Evolutionary conservation across 35 echinoderm and acorn worm species (phyloP), one percentile per base, ranked within the genome.

Genomic region (Lytechinus variegatus): DNA sequence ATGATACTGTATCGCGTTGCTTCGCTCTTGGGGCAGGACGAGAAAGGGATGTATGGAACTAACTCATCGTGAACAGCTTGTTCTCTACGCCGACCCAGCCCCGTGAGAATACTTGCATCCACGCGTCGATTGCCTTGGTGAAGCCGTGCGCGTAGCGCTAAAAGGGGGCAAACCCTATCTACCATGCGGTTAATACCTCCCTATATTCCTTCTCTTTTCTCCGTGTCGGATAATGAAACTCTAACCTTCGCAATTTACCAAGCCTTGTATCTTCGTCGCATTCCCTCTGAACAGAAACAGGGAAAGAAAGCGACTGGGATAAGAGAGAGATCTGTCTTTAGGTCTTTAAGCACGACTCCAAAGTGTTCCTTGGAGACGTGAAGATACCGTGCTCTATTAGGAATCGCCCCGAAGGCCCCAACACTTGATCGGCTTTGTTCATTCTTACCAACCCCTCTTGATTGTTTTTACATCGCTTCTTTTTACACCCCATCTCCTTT

Each of bases 401-500:
- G 57, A 14, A 16, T 57, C 27, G 52, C 92, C 92, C 92, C 10
- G 10, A 57, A 54, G 92, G 92, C 92, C 9, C 10, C 9, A 53
- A 55, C 53, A 93, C 54, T 55, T 16, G 92, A 54, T 93, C 92
- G n/a, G 52, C 92, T 93, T 93, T 93, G 92, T 93, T 93, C 92
- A 16, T 57, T 54, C 92, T 90, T 33, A 52, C 33, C 14, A 90
- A 33, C 21, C 92, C 53, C 55, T 93, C 92, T 93, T 93, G 92
- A 93, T 93, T 93, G 92, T 93, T 93, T 93, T 57, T 93, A 93
- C 54, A 93, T 93, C 92, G 92, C 92, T 53, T 93, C 92, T 93
- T 93, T 93, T 93, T 57, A 93, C 92, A 57, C 92, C 92, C 52
- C 54, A 54, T 93, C 92, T 27, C 92, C 92, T 57, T 93, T 57